These are phyloP conservation scores for Zaprionus obscuricornis DNA, from an alignment of 2,888 invertebrate genomes.

Conservation along the genomic window DNA sequence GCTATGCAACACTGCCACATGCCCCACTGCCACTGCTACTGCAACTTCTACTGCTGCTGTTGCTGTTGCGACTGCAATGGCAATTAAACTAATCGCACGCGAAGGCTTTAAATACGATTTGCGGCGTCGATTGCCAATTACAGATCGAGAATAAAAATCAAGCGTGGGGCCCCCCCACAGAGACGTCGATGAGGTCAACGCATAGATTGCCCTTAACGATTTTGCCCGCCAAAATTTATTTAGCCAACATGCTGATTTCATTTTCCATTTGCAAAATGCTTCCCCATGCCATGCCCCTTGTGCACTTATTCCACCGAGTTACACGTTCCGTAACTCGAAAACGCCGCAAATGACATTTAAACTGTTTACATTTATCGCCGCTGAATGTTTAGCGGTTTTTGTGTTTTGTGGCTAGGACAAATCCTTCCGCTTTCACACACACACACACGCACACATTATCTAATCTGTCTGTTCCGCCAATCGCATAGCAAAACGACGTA, in stretches of 20 bases:
- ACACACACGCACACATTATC: too few species aligned
- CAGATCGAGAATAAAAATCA: constrained; percentile 33
- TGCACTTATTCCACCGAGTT: background rate
- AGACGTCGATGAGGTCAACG: background rate
- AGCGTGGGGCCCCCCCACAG: background rate
- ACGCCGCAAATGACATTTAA: constrained; percentile 64
- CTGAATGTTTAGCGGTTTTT: constrained; percentile 63
- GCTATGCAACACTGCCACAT: constrained; percentile 4
- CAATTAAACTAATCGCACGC: constrained; percentile 84
- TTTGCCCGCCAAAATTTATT: constrained; percentile 48
- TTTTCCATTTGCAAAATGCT: constrained; percentile 17
- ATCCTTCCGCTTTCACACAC: too few species aligned
- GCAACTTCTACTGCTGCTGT: too few species aligned
- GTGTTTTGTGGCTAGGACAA: constrained; percentile 48
- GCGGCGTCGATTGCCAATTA: constrained; percentile 74
- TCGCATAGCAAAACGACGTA: too few species aligned
- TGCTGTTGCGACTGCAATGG: constrained; percentile 39
- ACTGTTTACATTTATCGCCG: constrained; percentile 66
- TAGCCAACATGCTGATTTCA: constrained; percentile 45
- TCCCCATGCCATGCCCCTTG: background rate
- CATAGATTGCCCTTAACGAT: constrained; percentile 42
- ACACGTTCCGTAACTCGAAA: too few species aligned
- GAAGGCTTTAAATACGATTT: constrained; percentile 82
- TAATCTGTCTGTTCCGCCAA: too few species aligned
- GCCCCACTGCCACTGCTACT: background rate